Conservation (phyloP, 2,888 invertebrate species). For the Elaeidobius kamerunicus region DNA sequence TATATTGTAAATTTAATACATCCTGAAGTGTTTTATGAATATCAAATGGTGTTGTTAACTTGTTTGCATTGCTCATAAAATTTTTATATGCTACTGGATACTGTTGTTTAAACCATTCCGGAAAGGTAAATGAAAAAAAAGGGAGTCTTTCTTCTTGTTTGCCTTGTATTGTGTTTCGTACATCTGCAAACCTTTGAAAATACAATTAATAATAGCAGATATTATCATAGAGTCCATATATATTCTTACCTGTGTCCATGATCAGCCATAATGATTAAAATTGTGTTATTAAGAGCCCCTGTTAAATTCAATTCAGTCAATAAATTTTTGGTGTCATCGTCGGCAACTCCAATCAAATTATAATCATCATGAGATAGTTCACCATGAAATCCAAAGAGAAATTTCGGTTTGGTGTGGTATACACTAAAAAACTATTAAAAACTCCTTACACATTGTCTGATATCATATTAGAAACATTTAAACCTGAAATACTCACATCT, state of each 20-base stretch:
- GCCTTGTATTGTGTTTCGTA: slow-evolving; percentile 84
- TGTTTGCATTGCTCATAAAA: slow-evolving; percentile 62
- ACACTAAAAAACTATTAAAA: slow-evolving; percentile 54
- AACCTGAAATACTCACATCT: slow-evolving; percentile 63
- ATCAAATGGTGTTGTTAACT: slow-evolving; percentile 85
- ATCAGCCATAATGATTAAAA: slow-evolving; percentile 89
- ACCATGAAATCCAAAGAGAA: slow-evolving; percentile 84
- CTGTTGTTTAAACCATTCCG: slow-evolving; percentile 61
- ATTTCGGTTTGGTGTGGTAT: slow-evolving; percentile 70
- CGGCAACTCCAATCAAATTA: slow-evolving; percentile 73
- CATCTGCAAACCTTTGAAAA: slow-evolving; percentile 65
- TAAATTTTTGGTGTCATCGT: slow-evolving; percentile 67
- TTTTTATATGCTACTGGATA: slow-evolving; percentile 61
- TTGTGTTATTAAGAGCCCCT: slow-evolving; percentile 70
- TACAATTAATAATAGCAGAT: not conserved
- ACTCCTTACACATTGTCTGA: too few species aligned
- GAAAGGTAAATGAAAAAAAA: slow-evolving; percentile 77
- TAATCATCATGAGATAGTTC: slow-evolving; percentile 86
- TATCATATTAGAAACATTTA: too few species aligned
- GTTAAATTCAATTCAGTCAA: slow-evolving; percentile 59
- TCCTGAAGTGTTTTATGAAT: slow-evolving; percentile 76
- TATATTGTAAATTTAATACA: slow-evolving; percentile 56
- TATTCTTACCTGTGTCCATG: slow-evolving; percentile 75
- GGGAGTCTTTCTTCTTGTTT: slow-evolving; percentile 90
- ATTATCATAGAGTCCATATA: not conserved